A percentile compares a stretch with the other conserved stretches of the same genome.
Evolutionary conservation across 2,888 invertebrate genomes (phyloP).

Genomic region (Pinctada fucata): DNA sequence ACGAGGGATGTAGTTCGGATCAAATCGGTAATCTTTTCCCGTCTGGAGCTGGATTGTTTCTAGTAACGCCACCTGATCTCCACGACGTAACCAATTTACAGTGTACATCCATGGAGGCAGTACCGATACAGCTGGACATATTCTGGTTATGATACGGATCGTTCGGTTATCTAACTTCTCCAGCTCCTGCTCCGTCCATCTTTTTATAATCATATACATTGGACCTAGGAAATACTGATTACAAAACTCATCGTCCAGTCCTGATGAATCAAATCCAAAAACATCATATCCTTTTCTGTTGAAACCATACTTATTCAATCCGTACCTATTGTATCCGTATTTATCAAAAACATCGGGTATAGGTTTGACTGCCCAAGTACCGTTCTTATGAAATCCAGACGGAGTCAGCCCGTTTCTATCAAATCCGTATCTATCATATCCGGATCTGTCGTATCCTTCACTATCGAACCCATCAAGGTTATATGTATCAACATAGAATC

Average conservation of each 20-base stretch:
- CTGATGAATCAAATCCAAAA: conserved; percentile 71
- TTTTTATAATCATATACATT: conserved; percentile 68
- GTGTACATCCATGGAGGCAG: conserved; percentile 60
- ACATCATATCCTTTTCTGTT: conserved; percentile 71
- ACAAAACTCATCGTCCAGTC: conserved; percentile 67
- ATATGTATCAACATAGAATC: conserved; percentile 68
- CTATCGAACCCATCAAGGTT: conserved; percentile 73
- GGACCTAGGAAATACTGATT: conserved; percentile 71
- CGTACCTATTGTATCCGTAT: conserved; percentile 68
- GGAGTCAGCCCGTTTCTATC: conserved; percentile 67
- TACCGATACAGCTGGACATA: conserved; percentile 61
- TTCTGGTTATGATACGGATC: conserved; percentile 57
- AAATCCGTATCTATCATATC: conserved; percentile 73
- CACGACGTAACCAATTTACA: conserved; percentile 63
- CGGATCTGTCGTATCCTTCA: conserved; percentile 68
- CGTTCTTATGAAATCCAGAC: conserved; percentile 65
- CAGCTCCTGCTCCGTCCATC: conserved; percentile 61
- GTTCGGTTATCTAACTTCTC: conserved; percentile 53
- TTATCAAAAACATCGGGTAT: conserved; percentile 54
- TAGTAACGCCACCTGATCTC: conserved; percentile 54
- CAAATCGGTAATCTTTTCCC: conserved; percentile 43
- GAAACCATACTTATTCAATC: conserved; percentile 68
- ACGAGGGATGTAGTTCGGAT: conserved; percentile 42
- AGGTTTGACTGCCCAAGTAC: conserved; percentile 45
- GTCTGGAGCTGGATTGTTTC: conserved; percentile 55